phyloP scores from a whole-genome alignment of 2,797 vertebrate species.

The Leuciscus waleckii region DNA sequence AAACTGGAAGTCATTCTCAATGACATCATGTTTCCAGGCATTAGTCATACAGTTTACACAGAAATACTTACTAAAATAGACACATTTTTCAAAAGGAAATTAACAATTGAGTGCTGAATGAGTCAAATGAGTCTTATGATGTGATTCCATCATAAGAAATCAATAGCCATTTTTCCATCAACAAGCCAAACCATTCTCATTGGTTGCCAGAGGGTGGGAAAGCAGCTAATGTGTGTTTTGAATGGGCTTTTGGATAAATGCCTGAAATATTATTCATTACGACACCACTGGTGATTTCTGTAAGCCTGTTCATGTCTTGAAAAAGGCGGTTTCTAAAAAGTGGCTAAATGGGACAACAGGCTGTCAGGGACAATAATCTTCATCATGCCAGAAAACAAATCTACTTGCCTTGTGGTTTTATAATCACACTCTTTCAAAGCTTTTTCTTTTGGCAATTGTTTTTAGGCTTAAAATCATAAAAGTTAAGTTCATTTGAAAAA shows the following conservation, averaged over 20 bases:
- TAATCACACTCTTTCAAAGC: neutral
- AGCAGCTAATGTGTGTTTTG: neutral
- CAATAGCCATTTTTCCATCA: neutral
- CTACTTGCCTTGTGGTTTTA: neutral
- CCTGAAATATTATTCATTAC: neutral
- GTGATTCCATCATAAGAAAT: neutral
- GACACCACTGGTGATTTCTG: neutral
- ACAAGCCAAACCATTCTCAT: neutral
- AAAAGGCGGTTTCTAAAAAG: neutral
- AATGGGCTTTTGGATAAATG: neutral
- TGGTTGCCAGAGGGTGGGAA: neutral
- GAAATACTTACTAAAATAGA: neutral
- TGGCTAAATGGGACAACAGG: neutral
- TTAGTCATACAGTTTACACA: conserved; percentile 9
- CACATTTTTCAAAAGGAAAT: neutral
- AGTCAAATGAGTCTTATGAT: neutral
- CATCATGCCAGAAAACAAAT: neutral
- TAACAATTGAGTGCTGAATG: neutral
- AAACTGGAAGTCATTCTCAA: neutral
- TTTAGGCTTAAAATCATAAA: neutral
- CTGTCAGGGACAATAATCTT: neutral
- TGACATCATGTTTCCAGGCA: neutral
- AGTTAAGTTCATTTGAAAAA: neutral
- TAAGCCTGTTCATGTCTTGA: too few relatives aligned
- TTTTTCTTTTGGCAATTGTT: neutral